These are phyloP conservation scores for Craseonycteris thonglongyai DNA, from an alignment of 2,113 vertebrate genomes.

Conservation along the genomic window DNA sequence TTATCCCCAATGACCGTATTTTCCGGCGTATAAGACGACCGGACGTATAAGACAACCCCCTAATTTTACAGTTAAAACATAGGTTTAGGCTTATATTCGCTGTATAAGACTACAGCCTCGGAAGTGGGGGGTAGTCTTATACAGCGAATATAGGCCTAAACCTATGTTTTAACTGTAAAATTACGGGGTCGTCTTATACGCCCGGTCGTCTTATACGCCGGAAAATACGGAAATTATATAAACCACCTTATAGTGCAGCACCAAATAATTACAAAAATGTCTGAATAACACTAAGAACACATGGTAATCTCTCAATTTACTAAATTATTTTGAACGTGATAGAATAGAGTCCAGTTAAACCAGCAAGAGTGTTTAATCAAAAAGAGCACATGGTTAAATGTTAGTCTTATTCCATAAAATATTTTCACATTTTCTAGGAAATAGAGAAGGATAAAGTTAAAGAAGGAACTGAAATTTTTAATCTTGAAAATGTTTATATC, in stretches of 20 bases:
- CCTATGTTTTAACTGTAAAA: too few relatives aligned
- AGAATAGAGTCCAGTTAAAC: neutral
- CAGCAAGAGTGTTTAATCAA: neutral
- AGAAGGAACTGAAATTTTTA: neutral
- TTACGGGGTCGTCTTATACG: too few relatives aligned
- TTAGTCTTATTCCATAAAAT: neutral
- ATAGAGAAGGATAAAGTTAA: neutral
- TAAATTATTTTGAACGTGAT: slow-evolving; percentile 2
- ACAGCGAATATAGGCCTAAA: too few relatives aligned
- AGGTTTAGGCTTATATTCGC: too few relatives aligned
- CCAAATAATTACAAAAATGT: neutral
- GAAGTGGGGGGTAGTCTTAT: too few relatives aligned
- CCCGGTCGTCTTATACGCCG: too few relatives aligned
- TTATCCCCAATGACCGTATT: neutral
- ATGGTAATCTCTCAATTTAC: neutral
- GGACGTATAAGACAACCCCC: too few relatives aligned
- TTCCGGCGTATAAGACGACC: too few relatives aligned
- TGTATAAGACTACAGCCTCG: too few relatives aligned
- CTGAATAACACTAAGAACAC: neutral
- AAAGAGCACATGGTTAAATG: neutral
- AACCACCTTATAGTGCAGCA: neutral
- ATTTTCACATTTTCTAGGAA: neutral
- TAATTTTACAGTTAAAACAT: too few relatives aligned
- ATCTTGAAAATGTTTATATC: neutral
- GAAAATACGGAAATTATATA: too few relatives aligned